A percentile compares a stretch with the other conserved stretches of the same genome.
These are phyloP conservation scores for Alosa sapidissima DNA, from an alignment of 2,797 vertebrate genomes.

Conservation along the genomic window DNA sequence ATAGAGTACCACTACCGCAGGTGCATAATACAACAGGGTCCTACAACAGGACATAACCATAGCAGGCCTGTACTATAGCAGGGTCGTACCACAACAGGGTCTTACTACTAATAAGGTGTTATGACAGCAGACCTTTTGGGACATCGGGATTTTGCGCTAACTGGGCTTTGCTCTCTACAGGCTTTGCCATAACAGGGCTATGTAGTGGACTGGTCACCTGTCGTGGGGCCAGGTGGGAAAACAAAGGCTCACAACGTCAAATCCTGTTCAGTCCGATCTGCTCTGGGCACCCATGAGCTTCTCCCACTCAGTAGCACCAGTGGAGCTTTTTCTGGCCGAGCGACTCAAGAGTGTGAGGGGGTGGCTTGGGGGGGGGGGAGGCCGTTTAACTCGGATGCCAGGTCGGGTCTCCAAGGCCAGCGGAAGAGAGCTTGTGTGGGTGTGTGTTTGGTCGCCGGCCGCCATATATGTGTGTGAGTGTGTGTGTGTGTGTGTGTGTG, in stretches of 20 bases:
- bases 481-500: slow-evolving; percentile 38
- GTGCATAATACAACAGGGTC: too few species aligned
- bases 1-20: too few species aligned
- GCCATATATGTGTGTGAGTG: neutral
- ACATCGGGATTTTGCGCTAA: neutral
- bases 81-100: neutral
- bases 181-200: neutral
- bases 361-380: slow-evolving; percentile 19
- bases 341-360: slow-evolving; percentile 16
- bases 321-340: slow-evolving; percentile 28
- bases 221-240: neutral
- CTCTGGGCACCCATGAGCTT: neutral
- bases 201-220: neutral
- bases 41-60: neutral
- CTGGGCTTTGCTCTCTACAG: neutral
- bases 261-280: neutral
- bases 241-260: neutral
- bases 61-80: neutral
- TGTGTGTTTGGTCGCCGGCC: neutral
- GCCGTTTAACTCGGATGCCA: slow-evolving; percentile 37
- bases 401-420: slow-evolving; percentile 37
- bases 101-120: neutral
- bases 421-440: slow-evolving; percentile 24
- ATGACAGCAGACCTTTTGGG: neutral
- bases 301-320: neutral